Evolutionary conservation across 2,888 invertebrate species (phyloP), one percentile per base, ranked within the genome.

Genomic region (Lissonota sp.): DNA sequence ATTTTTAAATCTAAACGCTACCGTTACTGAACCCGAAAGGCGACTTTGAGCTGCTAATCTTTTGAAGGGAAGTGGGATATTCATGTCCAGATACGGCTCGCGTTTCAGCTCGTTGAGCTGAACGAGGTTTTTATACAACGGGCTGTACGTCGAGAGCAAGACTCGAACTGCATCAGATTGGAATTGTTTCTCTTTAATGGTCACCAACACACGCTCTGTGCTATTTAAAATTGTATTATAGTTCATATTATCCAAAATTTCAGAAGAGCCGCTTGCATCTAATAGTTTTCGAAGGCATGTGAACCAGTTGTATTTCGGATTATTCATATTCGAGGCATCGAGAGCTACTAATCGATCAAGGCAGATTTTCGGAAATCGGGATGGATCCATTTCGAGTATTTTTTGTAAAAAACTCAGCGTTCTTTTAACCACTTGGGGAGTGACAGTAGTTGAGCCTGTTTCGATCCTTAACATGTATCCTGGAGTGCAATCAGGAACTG

Each of bases 381-480:
- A 16, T 10, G 70, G 39, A 7, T 37, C 4, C 70, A 71, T 71
- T 39, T 71, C 51, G 2, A 71, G 60, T 5, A 71, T 39, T 49
- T 40, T 58, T 6, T n/a, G 49, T 37, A 60, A 14, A 2, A 26
- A 60, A 12, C 6, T 16, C 5, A 71, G 8, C 8, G 70, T 39
- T 40, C 51, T 71, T 42, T 71, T 62, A 0, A 71, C n/a, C 3
- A 62, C 42, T 49, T 14, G 49, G 5, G 10, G 12, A 14, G 39
- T 6, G 8, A 60, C 14, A 14, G 40, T 51, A 40, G 71, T 40
- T 1, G 14, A 49, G 0, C 60, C 71, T 16, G 71, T 62, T 71
- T 67, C 75, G 5, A 75, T 6, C 8, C 75, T 67, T 1, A 67
- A 6, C 39, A 60, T 39, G 40, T 75, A 75, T 1, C 64, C 57